Percentiles rank a stretch among this genome's conserved stretches.
Evolutionary conservation across 2,797 vertebrate species (phyloP).

Genomic region (Enteromius anoplus): DNA sequence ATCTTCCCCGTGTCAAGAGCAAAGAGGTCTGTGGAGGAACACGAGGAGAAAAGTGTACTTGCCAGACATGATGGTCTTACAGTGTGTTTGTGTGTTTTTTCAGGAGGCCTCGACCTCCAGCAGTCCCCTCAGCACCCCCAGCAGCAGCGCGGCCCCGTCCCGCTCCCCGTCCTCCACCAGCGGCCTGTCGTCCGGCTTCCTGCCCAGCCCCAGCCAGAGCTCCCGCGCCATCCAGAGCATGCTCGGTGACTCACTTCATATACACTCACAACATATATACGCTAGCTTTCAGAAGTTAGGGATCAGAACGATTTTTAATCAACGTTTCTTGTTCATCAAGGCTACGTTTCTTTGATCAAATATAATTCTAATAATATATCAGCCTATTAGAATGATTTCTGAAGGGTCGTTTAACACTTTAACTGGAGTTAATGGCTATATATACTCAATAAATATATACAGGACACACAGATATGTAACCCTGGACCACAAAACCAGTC

Average conservation of each 20-base stretch:
- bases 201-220: conserved; percentile 82
- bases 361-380: too few species aligned
- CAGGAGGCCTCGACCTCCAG: conserved; percentile 83
- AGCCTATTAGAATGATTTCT: too few species aligned
- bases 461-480: too few species aligned
- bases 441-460: too few species aligned
- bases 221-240: conserved; percentile 86
- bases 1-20: conserved; percentile 62
- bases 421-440: too few species aligned
- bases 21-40: conserved; percentile 69
- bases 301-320: too few species aligned
- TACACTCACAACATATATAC: neutral
- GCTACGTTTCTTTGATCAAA: too few species aligned
- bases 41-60: neutral
- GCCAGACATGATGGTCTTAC: neutral
- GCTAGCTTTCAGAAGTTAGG: too few species aligned
- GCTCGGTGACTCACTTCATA: conserved; percentile 77
- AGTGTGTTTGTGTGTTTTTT: neutral
- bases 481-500: too few species aligned
- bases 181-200: conserved; percentile 85
- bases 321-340: too few species aligned
- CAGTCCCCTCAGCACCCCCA: conserved; percentile 84
- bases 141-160: conserved; percentile 77
- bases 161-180: conserved; percentile 86
- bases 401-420: too few species aligned